phyloP scores from a whole-genome alignment of 2,113 vertebrate species.

The Columba livia region DNA sequence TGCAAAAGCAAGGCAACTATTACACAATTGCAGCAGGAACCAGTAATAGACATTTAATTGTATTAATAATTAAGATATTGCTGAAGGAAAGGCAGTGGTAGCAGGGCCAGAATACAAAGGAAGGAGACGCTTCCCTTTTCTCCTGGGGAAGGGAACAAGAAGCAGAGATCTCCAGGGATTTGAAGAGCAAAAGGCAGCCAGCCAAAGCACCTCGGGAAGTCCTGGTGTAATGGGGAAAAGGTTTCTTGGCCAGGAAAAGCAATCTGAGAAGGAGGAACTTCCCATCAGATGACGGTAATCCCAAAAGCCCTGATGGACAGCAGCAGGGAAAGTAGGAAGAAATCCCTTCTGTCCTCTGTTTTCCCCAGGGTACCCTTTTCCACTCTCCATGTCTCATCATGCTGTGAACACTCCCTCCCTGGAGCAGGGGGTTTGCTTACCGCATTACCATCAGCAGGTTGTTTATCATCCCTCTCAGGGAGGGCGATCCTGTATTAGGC shows the following conservation, averaged over 20 bases:
- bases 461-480: background rate
- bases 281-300: background rate
- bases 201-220: fast-evolving
- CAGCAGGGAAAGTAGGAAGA: background rate
- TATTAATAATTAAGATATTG: background rate
- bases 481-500: slow-evolving; percentile 7
- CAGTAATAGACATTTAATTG: background rate
- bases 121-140: background rate
- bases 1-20: background rate
- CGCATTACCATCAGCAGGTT: background rate
- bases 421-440: background rate
- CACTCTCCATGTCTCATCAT: fast-evolving
- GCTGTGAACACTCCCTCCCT: background rate
- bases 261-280: background rate
- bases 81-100: background rate
- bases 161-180: background rate
- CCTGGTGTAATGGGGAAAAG: background rate
- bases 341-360: fast-evolving
- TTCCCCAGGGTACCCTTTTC: background rate
- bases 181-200: fast-evolving
- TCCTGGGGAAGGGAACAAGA: background rate
- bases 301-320: background rate
- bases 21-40: background rate
- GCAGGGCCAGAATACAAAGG: background rate
- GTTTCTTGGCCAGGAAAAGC: background rate